Conservation (phyloP, 2,113 vertebrate genomes). For the Neogale vison region DNA sequence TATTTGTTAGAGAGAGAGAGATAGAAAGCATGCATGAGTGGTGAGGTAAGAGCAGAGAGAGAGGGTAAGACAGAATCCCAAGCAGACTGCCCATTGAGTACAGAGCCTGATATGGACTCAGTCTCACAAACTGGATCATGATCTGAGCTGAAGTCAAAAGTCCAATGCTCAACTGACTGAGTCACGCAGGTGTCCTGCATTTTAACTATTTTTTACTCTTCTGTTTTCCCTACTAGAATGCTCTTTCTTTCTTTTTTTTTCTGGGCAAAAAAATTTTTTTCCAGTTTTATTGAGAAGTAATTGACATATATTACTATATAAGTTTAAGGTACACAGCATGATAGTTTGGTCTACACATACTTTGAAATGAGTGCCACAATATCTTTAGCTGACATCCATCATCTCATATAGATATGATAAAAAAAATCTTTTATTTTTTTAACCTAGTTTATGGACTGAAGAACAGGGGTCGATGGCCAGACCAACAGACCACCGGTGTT, state of each 20-base stretch:
- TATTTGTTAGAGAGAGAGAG: not conserved
- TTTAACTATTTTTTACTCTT: slow-evolving; percentile 8
- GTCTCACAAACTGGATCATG: not conserved
- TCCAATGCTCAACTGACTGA: not conserved
- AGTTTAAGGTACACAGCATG: not conserved
- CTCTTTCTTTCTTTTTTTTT: not conserved
- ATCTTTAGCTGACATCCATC: not conserved
- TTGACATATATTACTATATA: not conserved
- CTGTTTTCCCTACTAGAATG: not conserved
- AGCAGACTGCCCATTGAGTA: not conserved
- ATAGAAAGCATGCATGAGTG: not conserved
- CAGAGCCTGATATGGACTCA: not conserved
- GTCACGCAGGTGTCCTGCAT: not conserved
- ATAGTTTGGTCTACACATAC: not conserved
- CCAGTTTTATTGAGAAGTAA: not conserved
- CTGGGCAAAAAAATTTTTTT: not conserved
- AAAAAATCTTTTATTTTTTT: not conserved
- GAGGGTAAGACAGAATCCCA: not conserved
- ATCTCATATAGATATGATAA: not conserved
- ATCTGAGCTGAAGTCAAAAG: not conserved
- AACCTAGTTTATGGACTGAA: not conserved
- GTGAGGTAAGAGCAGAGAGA: not conserved
- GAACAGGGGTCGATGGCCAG: not conserved
- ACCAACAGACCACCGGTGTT: not conserved
- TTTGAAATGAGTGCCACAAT: not conserved